Evolutionary conservation across 2,888 invertebrate species (phyloP).

Genomic region (Sinohyriopsis cumingii): DNA sequence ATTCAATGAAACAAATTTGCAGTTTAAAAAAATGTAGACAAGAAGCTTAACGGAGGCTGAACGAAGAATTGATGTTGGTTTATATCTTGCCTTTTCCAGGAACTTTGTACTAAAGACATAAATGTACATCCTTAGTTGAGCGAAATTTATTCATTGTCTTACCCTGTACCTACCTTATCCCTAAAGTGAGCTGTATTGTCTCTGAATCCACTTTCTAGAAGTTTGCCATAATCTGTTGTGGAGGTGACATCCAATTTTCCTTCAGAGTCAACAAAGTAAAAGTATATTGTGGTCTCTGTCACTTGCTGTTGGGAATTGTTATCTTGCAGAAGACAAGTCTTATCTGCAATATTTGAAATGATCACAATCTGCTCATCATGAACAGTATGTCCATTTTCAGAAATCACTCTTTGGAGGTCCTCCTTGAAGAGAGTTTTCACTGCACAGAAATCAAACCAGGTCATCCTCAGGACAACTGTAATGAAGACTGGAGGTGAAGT

Average conservation of each 20-base stretch:
- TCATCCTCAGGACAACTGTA: conserved; percentile 52
- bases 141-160: background rate
- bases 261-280: conserved; percentile 50
- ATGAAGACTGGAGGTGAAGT: conserved; percentile 44
- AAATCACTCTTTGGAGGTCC: conserved; percentile 24
- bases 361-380: conserved; percentile 7
- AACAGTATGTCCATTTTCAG: conserved; percentile 17
- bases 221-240: conserved; percentile 42
- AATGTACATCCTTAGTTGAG: background rate
- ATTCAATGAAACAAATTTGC: too few species aligned
- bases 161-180: conserved; percentile 40
- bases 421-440: conserved; percentile 26
- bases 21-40: too few species aligned
- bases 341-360: background rate
- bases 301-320: background rate
- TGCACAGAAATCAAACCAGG: conserved; percentile 50
- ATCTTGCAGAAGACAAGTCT: conserved; percentile 4
- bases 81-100: too few species aligned
- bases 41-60: too few species aligned
- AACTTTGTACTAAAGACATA: too few species aligned
- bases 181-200: conserved; percentile 35
- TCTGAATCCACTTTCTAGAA: conserved; percentile 43
- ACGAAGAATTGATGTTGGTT: too few species aligned
- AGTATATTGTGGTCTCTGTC: conserved; percentile 37
- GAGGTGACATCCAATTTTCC: conserved; percentile 49